A percentile compares a stretch with the other conserved stretches of the same genome.
phyloP scores from a whole-genome alignment of 2,888 invertebrate species.

The Hydroisotoma schaefferi region DNA sequence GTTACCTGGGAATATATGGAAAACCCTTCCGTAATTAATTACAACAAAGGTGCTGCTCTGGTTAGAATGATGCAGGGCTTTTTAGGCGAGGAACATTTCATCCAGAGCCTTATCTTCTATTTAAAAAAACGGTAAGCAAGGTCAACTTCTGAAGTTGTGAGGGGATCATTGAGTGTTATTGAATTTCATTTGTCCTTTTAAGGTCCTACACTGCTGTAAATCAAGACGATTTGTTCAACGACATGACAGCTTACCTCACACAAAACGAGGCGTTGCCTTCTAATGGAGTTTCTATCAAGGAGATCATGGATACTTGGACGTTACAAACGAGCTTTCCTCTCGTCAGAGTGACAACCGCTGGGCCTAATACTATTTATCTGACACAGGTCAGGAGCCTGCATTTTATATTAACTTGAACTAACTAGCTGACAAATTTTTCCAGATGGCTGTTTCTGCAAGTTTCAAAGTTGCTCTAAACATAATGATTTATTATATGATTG shows the following conservation, averaged over 20 bases:
- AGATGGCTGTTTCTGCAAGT: not conserved
- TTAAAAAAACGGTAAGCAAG: conserved; percentile 10
- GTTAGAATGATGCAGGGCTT: conserved; percentile 17
- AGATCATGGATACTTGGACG: conserved; percentile 31
- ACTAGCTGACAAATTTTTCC: not conserved
- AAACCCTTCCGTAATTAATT: conserved; percentile 14
- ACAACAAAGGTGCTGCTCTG: conserved; percentile 16
- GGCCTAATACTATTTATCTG: conserved; percentile 5
- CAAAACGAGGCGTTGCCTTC: not conserved
- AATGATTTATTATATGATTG: not conserved
- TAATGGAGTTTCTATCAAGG: conserved; percentile 8
- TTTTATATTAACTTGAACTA: not conserved
- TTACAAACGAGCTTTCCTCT: conserved; percentile 20
- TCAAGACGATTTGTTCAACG: conserved; percentile 23
- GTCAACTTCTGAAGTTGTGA: not conserved
- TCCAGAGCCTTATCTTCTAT: not conserved
- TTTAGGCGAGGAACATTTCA: conserved; percentile 5
- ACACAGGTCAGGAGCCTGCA: conserved; percentile 10
- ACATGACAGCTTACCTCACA: not conserved
- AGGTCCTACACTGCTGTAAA: conserved; percentile 17
- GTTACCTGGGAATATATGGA: conserved; percentile 1
- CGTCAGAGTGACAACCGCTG: conserved; percentile 7
- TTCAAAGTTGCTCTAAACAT: not conserved
- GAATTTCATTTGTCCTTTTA: not conserved
- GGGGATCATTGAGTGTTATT: not conserved